Evolutionary conservation across 2,888 invertebrate species (phyloP), one percentile per base, ranked within the genome.

Genomic region (Allophyes oxyacanthae): DNA sequence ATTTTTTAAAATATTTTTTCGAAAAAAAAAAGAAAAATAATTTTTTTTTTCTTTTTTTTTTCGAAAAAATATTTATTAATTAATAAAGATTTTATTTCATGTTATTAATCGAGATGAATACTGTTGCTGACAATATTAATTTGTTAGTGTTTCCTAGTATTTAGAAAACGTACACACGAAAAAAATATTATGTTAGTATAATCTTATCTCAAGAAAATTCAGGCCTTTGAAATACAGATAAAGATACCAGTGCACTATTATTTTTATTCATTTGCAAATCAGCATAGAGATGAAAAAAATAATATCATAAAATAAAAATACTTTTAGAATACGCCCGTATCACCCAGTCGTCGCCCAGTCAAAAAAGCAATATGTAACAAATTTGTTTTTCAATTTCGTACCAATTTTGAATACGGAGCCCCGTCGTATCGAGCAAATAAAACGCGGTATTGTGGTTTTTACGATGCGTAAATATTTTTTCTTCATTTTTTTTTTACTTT

Each of bases 321-420:
- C 56, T 62, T 61, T 33, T 37, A 81, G 88, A 89, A 86, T 88
- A 81, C 60, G 53, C 74, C 84, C 20, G 41, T 65, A 54, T 55
- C 71, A 79, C 77, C 75, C 67, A 72, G 66, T 73, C 77, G 72
- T 62, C 48, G 64, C 49, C 38, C 64, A 62, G 57, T 77, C 75
- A 85, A 75, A 92, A 91, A 92, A 90, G 91, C 94, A 94, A 94
- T 94, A 94, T 92, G 92, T 91, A 92, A 91, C 91, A 88, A 92
- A 94, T 94, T 94, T 93, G 93, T 92, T 91, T 94, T 94, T 94
- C 94, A 94, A 94, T 94, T 94, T 90, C 91, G 86, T 85, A 88
- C 91, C 94, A 93, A 94, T 92, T 94, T 94, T 94, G 91, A 93
- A 92, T 94, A 92, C 91, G 81, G 85, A 72, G 81, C 84, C 84